Evolutionary conservation across 1,140 invertebrate species (phyloP).

Genomic region (Lutraria rhynchaena): DNA sequence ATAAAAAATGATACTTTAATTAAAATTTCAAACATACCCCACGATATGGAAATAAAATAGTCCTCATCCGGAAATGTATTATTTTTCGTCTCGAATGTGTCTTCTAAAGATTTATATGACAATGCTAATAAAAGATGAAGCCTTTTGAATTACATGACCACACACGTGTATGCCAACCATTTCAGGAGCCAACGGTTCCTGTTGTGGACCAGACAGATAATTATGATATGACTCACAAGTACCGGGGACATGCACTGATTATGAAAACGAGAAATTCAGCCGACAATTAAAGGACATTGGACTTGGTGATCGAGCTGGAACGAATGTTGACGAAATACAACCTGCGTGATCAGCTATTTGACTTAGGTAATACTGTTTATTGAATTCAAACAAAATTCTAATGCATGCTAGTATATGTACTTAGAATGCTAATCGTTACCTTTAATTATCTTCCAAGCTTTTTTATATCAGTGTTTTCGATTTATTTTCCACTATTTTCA

Average conservation of each 20-base stretch:
- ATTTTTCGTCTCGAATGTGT: neutral
- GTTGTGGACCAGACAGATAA: no score
- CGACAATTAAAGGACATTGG: conserved; percentile 11
- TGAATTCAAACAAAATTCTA: no score
- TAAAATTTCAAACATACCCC: no score
- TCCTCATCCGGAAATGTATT: neutral
- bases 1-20: no score
- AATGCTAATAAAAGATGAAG: conserved; percentile 30
- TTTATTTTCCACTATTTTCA: no score
- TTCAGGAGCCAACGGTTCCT: neutral
- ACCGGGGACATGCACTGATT: conserved; percentile 23
- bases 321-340: conserved; percentile 18
- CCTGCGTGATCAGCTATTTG: no score
- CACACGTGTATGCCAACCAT: conserved; percentile 46
- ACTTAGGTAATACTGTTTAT: no score
- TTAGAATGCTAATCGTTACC: no score
- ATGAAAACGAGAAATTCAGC: conserved; percentile 49
- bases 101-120: conserved; percentile 18
- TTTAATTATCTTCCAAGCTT: no score
- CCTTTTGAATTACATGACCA: neutral
- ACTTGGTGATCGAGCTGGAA: conserved; percentile 16
- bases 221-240: conserved; percentile 43
- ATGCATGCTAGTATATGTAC: no score
- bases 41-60: no score
- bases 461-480: no score